Conservation (phyloP, 2,888 invertebrate species). For the Platycheirus rosarum region DNA sequence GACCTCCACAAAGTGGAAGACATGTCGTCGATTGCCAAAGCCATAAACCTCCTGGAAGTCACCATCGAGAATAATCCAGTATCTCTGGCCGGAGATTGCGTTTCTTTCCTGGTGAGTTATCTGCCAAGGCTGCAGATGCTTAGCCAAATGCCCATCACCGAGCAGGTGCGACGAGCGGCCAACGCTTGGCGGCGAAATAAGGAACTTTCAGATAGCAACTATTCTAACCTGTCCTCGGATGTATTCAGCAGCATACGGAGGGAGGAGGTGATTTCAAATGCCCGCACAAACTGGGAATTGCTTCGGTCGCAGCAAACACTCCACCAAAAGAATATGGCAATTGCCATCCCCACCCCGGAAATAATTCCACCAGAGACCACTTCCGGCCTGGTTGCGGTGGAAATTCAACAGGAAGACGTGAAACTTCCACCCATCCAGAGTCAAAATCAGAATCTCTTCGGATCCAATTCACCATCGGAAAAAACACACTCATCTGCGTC, state of each 20-base stretch:
- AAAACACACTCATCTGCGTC: slow-evolving; percentile 84
- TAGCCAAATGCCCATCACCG: slow-evolving; percentile 91
- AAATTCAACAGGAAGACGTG: slow-evolving; percentile 76
- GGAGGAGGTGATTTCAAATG: slow-evolving; percentile 93
- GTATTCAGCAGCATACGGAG: slow-evolving; percentile 85
- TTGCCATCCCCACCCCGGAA: slow-evolving; percentile 27
- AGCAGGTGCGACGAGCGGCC: slow-evolving; percentile 90
- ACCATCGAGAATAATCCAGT: slow-evolving; percentile 94
- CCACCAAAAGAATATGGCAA: slow-evolving; percentile 70
- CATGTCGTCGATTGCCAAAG: slow-evolving; percentile 91
- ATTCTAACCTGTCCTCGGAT: slow-evolving; percentile 83
- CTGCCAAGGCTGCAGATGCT: slow-evolving; percentile 88
- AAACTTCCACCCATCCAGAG: slow-evolving; percentile 79
- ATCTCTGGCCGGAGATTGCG: slow-evolving; percentile 90
- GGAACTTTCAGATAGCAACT: slow-evolving; percentile 86
- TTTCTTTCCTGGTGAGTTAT: slow-evolving; percentile 91
- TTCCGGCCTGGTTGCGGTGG: slow-evolving; percentile 43
- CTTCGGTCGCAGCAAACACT: slow-evolving; percentile 85
- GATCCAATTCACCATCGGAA: slow-evolving; percentile 55
- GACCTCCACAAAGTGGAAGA: slow-evolving; percentile 90
- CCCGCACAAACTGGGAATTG: slow-evolving; percentile 93
- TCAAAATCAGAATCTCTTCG: slow-evolving; percentile 64
- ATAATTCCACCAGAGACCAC: not conserved
- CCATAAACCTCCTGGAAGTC: slow-evolving; percentile 90
- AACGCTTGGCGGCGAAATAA: slow-evolving; percentile 91